phyloP scores from a whole-genome alignment of 2,113 vertebrate genomes.

The Microcebus lehilahytsara region DNA sequence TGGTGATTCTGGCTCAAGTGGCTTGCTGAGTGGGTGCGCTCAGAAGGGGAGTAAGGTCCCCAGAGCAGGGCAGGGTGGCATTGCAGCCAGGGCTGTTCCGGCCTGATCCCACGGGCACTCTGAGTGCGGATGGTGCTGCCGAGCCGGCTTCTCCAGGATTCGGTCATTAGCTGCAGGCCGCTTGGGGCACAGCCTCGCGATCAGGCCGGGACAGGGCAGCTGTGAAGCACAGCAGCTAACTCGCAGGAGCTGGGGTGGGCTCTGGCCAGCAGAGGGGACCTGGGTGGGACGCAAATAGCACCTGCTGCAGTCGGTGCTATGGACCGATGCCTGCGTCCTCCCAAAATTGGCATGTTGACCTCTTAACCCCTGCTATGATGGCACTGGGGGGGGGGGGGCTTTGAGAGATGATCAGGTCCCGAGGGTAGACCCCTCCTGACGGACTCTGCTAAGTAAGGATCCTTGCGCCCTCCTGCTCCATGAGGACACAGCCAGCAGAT shows the following conservation, averaged over 20 bases:
- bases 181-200: background rate
- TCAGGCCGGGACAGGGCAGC: background rate
- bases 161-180: background rate
- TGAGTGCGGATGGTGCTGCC: rapidly evolving
- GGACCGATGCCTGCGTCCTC: background rate
- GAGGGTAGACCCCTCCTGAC: background rate
- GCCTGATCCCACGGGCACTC: background rate
- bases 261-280: background rate
- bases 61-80: rapidly evolving
- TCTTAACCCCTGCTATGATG: background rate
- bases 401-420: background rate
- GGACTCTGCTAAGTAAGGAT: background rate
- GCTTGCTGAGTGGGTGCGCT: background rate
- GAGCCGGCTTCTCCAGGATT: background rate
- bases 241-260: background rate
- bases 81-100: rapidly evolving
- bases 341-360: background rate
- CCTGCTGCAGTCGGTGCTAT: rapidly evolving
- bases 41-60: background rate
- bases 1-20: background rate
- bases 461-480: background rate
- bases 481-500: background rate
- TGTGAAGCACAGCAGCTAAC: background rate
- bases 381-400: background rate
- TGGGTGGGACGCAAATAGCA: background rate